Evolutionary conservation across 2,797 vertebrate genomes (phyloP).

Genomic region (Myiotriccus ornatus): DNA sequence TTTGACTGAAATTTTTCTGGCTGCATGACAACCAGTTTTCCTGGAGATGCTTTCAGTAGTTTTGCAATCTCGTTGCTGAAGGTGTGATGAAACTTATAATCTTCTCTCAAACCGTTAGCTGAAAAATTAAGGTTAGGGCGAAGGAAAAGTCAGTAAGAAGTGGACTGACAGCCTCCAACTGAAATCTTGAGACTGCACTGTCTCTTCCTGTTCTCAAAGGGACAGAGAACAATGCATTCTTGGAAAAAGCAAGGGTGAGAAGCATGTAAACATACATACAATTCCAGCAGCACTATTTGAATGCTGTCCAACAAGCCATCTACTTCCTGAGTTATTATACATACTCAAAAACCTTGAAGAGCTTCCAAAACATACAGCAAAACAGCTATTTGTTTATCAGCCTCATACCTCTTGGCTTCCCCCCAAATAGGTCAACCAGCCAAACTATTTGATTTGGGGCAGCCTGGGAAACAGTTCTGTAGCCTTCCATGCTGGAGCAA

Average conservation of each 20-base stretch:
- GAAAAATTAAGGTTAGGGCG: not conserved
- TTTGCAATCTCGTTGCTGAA: constrained; percentile 87
- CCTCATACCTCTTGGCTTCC: not conserved
- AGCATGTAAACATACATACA: not conserved
- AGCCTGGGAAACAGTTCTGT: not conserved
- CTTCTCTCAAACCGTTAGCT: constrained; percentile 92
- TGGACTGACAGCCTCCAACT: not conserved
- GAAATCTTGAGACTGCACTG: not conserved
- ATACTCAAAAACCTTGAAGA: not conserved
- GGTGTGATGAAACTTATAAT: constrained; percentile 91
- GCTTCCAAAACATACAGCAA: not conserved
- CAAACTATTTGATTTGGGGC: not conserved
- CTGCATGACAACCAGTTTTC: constrained; percentile 86
- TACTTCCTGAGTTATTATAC: not conserved
- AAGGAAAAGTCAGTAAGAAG: not conserved
- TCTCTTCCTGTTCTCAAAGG: not conserved
- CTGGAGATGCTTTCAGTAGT: constrained; percentile 83
- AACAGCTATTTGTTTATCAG: not conserved
- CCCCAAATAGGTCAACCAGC: not conserved
- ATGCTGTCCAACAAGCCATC: not conserved
- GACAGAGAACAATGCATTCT: not conserved
- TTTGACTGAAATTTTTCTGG: constrained; percentile 94
- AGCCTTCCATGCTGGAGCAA: not conserved
- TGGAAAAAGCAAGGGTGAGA: not conserved
- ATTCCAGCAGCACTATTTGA: not conserved